Conservation (phyloP, 2,888 invertebrate species). For the Caradrina clavipalpis region DNA sequence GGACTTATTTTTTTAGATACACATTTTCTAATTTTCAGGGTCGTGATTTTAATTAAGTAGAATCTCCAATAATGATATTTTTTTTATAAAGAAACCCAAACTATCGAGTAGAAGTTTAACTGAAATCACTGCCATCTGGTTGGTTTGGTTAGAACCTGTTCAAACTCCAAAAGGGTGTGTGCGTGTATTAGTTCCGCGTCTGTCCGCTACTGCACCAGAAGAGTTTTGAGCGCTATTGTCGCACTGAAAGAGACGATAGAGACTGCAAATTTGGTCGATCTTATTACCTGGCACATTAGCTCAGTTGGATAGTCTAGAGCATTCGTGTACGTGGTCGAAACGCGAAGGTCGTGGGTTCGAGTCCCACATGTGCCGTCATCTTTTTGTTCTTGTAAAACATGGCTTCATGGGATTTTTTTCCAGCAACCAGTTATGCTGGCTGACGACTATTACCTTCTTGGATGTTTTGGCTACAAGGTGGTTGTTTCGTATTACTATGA, state of each 20-base stretch:
- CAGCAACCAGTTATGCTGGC: no score
- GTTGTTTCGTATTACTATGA: no score
- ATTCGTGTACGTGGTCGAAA: slow-evolving; percentile 41
- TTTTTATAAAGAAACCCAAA: background rate
- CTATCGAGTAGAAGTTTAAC: background rate
- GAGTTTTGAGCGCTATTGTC: slow-evolving; percentile 19
- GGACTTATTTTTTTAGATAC: no score
- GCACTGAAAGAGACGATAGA: slow-evolving; percentile 5
- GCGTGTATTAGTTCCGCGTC: slow-evolving; percentile 16
- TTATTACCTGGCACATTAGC: slow-evolving; percentile 40
- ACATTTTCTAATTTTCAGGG: no score
- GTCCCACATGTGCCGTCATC: slow-evolving; percentile 36
- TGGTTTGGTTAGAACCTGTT: background rate
- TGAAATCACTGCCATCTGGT: slow-evolving; percentile 15
- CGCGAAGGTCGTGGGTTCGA: slow-evolving; percentile 44
- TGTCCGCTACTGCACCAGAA: slow-evolving; percentile 5
- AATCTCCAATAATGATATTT: background rate
- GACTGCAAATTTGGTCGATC: background rate
- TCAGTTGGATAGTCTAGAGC: slow-evolving; percentile 45
- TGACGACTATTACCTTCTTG: no score
- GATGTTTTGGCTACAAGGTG: no score
- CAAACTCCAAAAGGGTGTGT: background rate
- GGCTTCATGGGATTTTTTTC: no score
- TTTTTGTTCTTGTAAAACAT: slow-evolving; percentile 7
- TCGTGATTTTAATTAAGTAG: no score